Conservation (phyloP, 2,888 invertebrate genomes). For the Nemoura dubitans region DNA sequence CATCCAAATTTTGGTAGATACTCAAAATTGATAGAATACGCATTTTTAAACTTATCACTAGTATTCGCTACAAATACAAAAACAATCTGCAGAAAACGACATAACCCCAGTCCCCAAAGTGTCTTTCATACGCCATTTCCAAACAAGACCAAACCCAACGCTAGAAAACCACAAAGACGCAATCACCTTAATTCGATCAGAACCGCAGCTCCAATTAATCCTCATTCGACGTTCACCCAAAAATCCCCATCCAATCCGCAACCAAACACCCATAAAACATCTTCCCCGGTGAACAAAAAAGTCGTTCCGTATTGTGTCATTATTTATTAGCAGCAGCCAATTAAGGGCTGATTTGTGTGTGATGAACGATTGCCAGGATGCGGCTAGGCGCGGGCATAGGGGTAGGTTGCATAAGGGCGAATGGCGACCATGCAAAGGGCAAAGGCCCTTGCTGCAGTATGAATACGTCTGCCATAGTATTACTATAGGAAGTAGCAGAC, state of each 20-base stretch:
- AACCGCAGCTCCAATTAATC: neutral
- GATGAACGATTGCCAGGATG: neutral
- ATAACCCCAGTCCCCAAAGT: no score
- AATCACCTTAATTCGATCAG: neutral
- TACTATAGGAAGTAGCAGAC: conserved; percentile 27
- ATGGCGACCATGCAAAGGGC: neutral
- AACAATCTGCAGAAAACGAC: no score
- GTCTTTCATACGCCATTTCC: no score
- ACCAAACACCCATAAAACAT: neutral
- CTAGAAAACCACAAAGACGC: neutral
- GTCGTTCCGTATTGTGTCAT: neutral
- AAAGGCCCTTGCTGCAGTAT: neutral
- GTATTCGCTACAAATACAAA: no score
- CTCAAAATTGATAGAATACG: no score
- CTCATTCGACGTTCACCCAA: neutral
- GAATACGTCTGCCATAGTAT: neutral
- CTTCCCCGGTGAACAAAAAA: neutral
- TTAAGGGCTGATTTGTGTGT: neutral
- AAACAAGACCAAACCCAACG: no score
- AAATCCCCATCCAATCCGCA: neutral
- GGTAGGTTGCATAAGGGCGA: neutral
- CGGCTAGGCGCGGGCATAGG: neutral
- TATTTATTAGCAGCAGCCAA: neutral
- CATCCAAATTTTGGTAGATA: no score
- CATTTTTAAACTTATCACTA: no score